Base-by-base conservation (phyloP, 2,797 vertebrate genomes). In the Chaenodraco wilsoni region DNA sequence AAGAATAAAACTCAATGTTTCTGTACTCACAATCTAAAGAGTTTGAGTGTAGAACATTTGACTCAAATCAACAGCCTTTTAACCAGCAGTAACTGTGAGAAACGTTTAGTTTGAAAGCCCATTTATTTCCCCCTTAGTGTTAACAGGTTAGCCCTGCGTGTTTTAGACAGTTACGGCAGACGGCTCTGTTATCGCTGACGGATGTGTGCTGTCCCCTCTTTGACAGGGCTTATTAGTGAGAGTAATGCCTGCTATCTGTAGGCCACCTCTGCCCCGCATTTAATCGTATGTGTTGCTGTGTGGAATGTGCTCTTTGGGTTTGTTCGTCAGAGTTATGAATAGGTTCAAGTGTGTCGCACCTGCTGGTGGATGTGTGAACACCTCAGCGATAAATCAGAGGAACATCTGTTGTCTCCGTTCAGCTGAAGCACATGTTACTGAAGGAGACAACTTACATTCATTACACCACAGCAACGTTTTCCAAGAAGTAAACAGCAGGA, bases 201-300 rank as follows among this genome's bases (percentile, higher is more conserved):
- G 65, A 91, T 88, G 73, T 2, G 23, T 72, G 37, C 17, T 12
- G 40, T 41, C 66, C 72, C 54, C 12, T 8, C 78, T 69, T 68
- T 86, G 89, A 89, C 76, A 44, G 76, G 70, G 54, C 85, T 87
- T 83, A 87, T 92, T 90, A 89, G 74, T 67, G 71, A 87, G 88
- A 92, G 69, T 86, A 84, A 88, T 87, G 87, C 54, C 68, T 41
- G 45, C 79, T 71, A 81, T 82, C 87, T 51, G 0, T 7, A 74
- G 45, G 11, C 78, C 67, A 80, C 65, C 66, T 56, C 79, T 82
- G 74, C 65, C 58, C 74, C 67, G 54, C 14, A 0, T 58, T 48
- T 76, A 70, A 87, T 74, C 48, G 15, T 82, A 64, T 46, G 76
- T 57, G 71, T 72, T 56, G 57, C 66, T 75, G 77, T 76, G 86